Conservation (phyloP, 92 coral and sea anemone genomes). For the Nematostella vectensis region DNA sequence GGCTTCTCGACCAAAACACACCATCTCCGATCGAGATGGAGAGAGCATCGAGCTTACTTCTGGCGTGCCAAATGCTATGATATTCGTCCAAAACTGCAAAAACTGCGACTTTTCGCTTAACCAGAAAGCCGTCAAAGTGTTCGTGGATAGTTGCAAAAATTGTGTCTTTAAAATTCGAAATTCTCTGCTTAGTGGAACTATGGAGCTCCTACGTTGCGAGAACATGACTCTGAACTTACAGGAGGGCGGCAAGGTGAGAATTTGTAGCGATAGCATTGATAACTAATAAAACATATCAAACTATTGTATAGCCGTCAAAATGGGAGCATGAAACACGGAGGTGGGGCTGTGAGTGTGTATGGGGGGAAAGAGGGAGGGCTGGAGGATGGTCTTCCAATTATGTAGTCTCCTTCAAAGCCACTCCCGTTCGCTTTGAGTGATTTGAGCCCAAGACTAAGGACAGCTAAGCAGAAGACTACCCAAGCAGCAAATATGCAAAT, state of each 20-base stretch:
- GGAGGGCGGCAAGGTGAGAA: conserved; percentile 74
- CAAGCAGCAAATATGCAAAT: too few species aligned
- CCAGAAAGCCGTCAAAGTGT: conserved; percentile 75
- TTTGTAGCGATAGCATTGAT: neutral
- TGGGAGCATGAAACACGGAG: too few species aligned
- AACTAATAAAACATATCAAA: neutral
- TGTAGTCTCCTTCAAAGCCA: too few species aligned
- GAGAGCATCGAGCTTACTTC: conserved; percentile 58
- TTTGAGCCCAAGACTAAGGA: too few species aligned
- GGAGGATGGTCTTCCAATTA: too few species aligned
- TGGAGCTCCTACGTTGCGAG: conserved; percentile 66
- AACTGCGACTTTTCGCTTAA: conserved; percentile 48
- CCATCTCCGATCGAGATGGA: conserved; percentile 48
- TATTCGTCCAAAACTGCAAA: conserved; percentile 66
- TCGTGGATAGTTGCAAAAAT: conserved; percentile 72
- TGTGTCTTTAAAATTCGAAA: conserved; percentile 59
- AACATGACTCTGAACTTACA: conserved; percentile 66
- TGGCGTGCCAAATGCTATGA: conserved; percentile 38
- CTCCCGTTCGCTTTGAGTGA: too few species aligned
- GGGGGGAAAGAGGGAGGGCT: too few species aligned
- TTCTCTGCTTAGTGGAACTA: conserved; percentile 59
- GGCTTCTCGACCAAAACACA: conserved; percentile 45
- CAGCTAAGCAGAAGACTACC: too few species aligned
- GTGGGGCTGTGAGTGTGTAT: too few species aligned
- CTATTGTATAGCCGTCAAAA: neutral